These are phyloP conservation scores for Acholoe squamosa DNA, from an alignment of 2,888 invertebrate genomes.

Conservation along the genomic window DNA sequence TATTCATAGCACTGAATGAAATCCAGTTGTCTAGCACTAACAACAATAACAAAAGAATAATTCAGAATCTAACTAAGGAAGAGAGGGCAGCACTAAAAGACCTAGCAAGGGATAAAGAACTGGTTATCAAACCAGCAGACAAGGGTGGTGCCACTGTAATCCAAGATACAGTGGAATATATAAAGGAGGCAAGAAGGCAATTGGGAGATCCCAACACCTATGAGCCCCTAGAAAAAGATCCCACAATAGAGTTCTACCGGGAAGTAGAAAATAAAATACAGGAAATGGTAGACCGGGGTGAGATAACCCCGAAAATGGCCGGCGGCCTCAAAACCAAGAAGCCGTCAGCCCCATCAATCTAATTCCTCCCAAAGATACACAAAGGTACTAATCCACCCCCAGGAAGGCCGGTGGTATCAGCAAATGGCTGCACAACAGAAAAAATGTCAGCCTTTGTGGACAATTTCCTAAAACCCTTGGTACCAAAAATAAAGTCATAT, in stretches of 20 bases:
- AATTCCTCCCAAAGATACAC: conserved; percentile 33
- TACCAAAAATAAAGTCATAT: conserved; percentile 6
- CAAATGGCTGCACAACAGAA: conserved; percentile 8
- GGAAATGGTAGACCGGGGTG: neutral
- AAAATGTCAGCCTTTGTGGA: conserved; percentile 7
- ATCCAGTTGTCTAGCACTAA: neutral
- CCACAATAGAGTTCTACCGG: neutral
- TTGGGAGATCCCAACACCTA: neutral
- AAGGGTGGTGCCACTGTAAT: conserved; percentile 31
- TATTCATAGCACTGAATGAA: neutral
- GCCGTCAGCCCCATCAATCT: neutral
- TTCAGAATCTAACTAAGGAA: neutral
- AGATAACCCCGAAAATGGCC: neutral
- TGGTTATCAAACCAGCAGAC: conserved; percentile 3
- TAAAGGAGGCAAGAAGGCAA: neutral
- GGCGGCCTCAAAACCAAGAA: neutral
- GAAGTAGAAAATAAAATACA: neutral
- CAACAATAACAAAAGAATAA: neutral
- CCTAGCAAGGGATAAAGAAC: neutral
- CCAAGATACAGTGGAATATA: neutral
- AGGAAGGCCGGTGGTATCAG: conserved; percentile 34
- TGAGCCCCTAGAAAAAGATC: neutral
- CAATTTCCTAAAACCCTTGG: conserved; percentile 3
- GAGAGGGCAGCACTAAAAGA: neutral
- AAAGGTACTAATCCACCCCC: neutral